Evolutionary conservation across 2,113 vertebrate genomes (phyloP), one percentile per base, ranked within the genome.

Genomic region (Hoplias malabaricus): DNA sequence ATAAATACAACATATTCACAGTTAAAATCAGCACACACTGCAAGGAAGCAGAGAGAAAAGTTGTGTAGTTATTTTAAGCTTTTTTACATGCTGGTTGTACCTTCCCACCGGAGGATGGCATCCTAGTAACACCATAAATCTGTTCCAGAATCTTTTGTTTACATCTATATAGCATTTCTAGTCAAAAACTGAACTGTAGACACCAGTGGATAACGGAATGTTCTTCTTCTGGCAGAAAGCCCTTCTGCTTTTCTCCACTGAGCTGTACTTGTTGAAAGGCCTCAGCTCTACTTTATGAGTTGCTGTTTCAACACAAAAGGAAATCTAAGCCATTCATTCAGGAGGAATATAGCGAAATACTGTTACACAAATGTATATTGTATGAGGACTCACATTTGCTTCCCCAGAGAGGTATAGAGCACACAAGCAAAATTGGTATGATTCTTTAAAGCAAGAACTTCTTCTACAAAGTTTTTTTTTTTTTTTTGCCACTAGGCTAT

Each of bases 371-470:
- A 78, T 69, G 53, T 61, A 70, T 57, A 63, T 65, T 43, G 29
- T 16, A 27, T 56, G 34, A 61, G 23, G 54, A 65, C 10, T 9
- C 72, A 23, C 36, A 13, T 38, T 34, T 8, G 16, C 34, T 19
- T 72, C 19, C 48, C n/a, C 27, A 73, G 46, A 56, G 53, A 50
- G 40, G 31, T 50, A 66, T 5, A 38, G 7, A 11, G 8, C 54
- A 31, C 31, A 75, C 31, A 59, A 2, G 14, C 10, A 25, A 69
- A 54, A 67, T 77, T 40, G 19, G 42, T 34, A 77, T 34, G 21
- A 73, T 83, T 66, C 65, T 78, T 78, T 65, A 70, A 78, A 80
- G 59, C 27, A 4, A 5, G 68, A 65, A 27, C 36, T 40, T 38
- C 59, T 16, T 53, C 11, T 21, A 29, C n/a, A 13, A 62, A 66